A percentile compares a stretch with the other conserved stretches of the same genome.
These are phyloP conservation scores for Picathartes gymnocephalus DNA, from an alignment of 2,113 vertebrate genomes.

Conservation along the genomic window DNA sequence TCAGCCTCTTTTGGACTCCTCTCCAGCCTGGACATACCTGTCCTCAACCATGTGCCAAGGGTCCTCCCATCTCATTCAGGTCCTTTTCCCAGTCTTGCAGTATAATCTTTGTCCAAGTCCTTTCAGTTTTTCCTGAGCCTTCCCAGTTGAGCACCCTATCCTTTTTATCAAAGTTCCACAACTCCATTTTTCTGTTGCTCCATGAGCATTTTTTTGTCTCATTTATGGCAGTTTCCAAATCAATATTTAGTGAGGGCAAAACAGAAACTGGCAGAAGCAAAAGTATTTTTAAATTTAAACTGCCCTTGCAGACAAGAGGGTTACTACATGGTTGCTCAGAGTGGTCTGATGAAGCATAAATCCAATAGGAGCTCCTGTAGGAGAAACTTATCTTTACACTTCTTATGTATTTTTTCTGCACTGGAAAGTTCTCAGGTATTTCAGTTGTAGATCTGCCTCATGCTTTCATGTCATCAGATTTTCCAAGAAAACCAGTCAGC, in stretches of 20 bases:
- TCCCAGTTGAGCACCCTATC: neutral
- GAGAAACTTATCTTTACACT: neutral
- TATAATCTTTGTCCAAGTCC: neutral
- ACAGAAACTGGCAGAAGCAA: neutral
- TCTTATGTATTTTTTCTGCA: neutral
- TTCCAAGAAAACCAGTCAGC: neutral
- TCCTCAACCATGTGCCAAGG: rapidly evolving
- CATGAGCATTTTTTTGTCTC: neutral
- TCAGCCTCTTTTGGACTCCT: neutral
- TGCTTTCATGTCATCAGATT: neutral
- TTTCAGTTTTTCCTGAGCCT: neutral
- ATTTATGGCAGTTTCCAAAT: neutral
- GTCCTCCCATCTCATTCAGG: neutral
- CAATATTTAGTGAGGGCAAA: neutral
- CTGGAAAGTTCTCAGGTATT: neutral
- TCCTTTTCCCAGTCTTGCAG: neutral
- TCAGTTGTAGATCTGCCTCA: neutral
- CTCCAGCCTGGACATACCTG: neutral
- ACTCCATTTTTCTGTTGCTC: neutral
- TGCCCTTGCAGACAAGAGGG: neutral
- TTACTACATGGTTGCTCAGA: neutral
- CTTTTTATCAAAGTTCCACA: neutral
- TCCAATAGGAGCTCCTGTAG: neutral
- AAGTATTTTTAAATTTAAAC: neutral
- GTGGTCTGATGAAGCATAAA: neutral